These are phyloP conservation scores for Enteromius anoplus DNA, from an alignment of 2,797 vertebrate species.

Conservation along the genomic window DNA sequence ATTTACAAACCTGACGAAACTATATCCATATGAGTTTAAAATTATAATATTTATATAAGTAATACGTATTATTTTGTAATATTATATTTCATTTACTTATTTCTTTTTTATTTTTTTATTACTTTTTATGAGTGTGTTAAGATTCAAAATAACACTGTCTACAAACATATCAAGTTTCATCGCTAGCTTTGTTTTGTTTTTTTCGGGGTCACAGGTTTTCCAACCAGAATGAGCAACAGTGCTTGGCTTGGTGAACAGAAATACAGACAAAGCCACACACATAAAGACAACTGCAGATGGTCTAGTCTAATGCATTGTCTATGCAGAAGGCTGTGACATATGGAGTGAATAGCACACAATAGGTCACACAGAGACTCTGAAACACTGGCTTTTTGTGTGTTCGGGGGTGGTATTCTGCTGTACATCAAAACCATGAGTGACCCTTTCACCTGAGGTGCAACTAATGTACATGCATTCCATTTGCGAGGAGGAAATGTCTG, in stretches of 20 bases:
- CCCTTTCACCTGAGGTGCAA: background rate
- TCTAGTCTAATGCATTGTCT: background rate
- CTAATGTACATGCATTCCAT: background rate
- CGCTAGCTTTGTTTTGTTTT: background rate
- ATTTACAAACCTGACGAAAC: background rate
- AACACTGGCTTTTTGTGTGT: conserved; percentile 25
- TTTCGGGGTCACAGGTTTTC: background rate
- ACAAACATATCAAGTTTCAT: background rate
- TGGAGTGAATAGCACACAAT: background rate
- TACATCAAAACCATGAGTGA: conserved; percentile 3
- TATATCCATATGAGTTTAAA: background rate
- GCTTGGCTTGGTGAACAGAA: background rate
- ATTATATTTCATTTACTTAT: background rate
- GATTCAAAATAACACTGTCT: background rate
- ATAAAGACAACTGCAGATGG: conserved; percentile 15
- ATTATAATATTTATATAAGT: background rate
- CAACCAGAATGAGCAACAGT: background rate
- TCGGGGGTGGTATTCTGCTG: background rate
- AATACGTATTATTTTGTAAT: background rate
- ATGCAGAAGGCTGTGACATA: background rate
- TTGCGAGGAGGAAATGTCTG: background rate
- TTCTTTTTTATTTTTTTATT: too few species aligned
- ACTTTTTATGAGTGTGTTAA: background rate
- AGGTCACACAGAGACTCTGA: conserved; percentile 2
- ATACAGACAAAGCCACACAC: conserved; percentile 28